Conservation (phyloP, 2,113 vertebrate species). For the Sorex fumeus region DNA sequence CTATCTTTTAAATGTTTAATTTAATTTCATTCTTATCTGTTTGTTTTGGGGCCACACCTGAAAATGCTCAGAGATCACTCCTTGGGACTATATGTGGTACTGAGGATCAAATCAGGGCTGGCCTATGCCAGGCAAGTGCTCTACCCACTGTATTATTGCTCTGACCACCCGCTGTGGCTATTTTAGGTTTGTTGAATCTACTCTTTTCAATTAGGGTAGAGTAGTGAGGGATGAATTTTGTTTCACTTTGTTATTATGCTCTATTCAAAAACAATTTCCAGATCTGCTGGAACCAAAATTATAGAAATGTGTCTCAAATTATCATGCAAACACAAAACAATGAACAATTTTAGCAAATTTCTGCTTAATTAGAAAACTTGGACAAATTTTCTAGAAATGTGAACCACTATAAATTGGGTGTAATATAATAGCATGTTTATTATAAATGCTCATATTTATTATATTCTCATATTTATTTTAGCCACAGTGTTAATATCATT, state of each 20-base stretch:
- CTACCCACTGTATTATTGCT: no score
- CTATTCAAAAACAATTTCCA: constrained; percentile 32
- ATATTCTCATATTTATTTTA: neutral
- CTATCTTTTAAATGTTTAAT: neutral
- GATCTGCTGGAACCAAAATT: neutral
- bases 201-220: neutral
- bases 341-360: neutral
- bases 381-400: neutral
- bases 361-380: neutral
- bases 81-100: no score
- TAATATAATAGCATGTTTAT: neutral
- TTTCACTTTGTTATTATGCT: neutral
- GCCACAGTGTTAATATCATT: neutral
- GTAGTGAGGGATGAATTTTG: neutral
- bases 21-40: no score
- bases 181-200: neutral
- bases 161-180: neutral
- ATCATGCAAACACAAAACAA: constrained; percentile 27
- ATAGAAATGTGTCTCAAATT: constrained; percentile 32
- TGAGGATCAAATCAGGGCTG: no score
- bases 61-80: no score
- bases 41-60: no score
- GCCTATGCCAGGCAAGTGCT: no score
- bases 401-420: neutral
- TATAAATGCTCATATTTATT: no score